A percentile compares a stretch with the other conserved stretches of the same genome.
phyloP scores from a whole-genome alignment of 2,888 invertebrate species.

The Drosophila falleni region DNA sequence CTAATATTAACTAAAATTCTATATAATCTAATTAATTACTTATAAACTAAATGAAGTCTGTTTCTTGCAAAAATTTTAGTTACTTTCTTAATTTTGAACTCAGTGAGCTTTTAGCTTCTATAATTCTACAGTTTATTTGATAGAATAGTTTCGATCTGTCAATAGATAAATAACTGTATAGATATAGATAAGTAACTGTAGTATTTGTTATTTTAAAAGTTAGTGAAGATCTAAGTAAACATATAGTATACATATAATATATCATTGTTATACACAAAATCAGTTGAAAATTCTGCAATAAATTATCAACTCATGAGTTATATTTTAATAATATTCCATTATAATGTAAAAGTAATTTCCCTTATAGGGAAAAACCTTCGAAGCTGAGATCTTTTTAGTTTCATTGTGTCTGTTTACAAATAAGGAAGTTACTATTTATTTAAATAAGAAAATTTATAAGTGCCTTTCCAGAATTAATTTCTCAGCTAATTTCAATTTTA shows the following conservation, averaged over 20 bases:
- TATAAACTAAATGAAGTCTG: constrained; percentile 13
- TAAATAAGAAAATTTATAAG: too few species aligned
- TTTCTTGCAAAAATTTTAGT: neutral
- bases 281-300: neutral
- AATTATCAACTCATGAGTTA: neutral
- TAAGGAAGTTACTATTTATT: neutral
- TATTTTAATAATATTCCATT: neutral
- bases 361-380: too few species aligned
- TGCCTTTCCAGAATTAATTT: too few species aligned
- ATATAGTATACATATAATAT: constrained; percentile 20
- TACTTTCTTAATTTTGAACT: neutral
- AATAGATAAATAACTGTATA: constrained; percentile 3
- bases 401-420: neutral
- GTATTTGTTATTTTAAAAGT: constrained; percentile 11
- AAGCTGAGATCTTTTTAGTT: neutral
- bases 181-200: neutral
- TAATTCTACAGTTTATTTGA: neutral
- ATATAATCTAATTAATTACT: neutral
- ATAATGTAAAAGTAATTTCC: neutral
- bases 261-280: constrained; percentile 13
- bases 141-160: constrained; percentile 44
- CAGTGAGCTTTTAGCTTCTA: neutral
- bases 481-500: neutral
- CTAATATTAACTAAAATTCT: constrained; percentile 1
- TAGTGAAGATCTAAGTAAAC: constrained; percentile 4